These are phyloP conservation scores for Drosophila nr. perissopoda DNA, from an alignment of 2,888 invertebrate species.

Conservation along the genomic window DNA sequence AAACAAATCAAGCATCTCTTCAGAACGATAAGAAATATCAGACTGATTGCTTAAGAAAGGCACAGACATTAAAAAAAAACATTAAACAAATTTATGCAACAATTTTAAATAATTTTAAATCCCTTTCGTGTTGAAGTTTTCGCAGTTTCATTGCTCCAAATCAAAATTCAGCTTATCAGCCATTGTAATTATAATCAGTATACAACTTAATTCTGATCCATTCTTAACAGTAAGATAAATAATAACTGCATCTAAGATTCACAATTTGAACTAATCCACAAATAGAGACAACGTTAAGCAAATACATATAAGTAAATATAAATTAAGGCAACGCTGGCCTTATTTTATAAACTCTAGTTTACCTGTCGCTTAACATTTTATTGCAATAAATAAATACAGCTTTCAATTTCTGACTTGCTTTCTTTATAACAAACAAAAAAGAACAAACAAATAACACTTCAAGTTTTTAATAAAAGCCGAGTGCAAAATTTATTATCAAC, in stretches of 20 bases:
- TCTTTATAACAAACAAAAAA: background rate
- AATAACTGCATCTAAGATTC: background rate
- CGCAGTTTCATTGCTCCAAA: background rate
- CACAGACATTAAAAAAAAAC: too few relatives aligned
- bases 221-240: background rate
- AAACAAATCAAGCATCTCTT: background rate
- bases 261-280: background rate
- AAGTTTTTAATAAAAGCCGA: slow-evolving; percentile 69
- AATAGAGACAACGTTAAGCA: background rate
- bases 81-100: too few relatives aligned
- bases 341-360: background rate
- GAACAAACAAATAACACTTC: background rate
- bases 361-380: background rate
- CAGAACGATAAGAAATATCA: background rate
- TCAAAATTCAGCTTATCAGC: background rate
- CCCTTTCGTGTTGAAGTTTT: background rate
- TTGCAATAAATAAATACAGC: background rate
- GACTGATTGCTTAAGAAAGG: background rate
- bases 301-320: background rate
- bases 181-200: background rate
- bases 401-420: background rate
- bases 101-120: background rate
- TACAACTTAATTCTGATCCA: background rate
- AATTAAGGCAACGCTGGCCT: background rate
- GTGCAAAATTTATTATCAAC: slow-evolving; percentile 74